Percentiles rank a stretch among this genome's conserved stretches.
Conservation (phyloP, 2,113 vertebrate genomes). For the Mastomys coucha region DNA sequence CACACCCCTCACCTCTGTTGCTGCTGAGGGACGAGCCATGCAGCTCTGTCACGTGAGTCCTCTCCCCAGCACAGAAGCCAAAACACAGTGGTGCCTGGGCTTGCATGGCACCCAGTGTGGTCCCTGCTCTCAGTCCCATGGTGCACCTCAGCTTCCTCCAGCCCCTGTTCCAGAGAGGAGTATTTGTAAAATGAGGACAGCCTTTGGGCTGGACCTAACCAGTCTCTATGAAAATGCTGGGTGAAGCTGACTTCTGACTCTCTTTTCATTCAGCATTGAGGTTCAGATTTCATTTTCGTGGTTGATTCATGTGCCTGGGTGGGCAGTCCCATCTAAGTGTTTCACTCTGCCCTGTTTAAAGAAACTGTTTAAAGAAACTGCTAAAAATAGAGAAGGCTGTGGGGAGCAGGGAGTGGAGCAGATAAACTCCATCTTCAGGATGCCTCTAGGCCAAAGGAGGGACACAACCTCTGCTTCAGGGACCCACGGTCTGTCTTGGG, state of each 20-base stretch:
- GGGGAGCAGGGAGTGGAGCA: background rate
- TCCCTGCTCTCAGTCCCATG: conserved; percentile 9
- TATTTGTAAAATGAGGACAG: conserved; percentile 82
- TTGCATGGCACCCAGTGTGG: accelerated
- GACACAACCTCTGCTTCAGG: background rate
- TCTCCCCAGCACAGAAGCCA: background rate
- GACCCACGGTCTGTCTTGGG: background rate
- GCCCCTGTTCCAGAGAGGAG: conserved; percentile 65
- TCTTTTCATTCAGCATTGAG: background rate
- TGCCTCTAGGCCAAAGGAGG: background rate
- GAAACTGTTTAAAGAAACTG: background rate
- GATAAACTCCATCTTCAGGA: background rate
- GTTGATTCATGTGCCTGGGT: background rate
- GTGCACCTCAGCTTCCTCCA: conserved; percentile 53
- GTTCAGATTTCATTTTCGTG: background rate
- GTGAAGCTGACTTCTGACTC: conserved; percentile 56
- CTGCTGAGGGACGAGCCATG: background rate
- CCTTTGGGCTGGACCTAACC: conserved; percentile 68
- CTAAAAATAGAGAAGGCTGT: background rate
- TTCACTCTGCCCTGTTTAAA: background rate
- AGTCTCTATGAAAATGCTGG: conserved; percentile 56
- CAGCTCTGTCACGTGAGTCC: background rate
- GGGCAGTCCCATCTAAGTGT: background rate
- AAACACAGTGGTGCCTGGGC: background rate
- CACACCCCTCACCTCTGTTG: background rate